These are phyloP conservation scores for Coecobrya sp. DNA, from an alignment of 2,888 invertebrate genomes.

Conservation along the genomic window DNA sequence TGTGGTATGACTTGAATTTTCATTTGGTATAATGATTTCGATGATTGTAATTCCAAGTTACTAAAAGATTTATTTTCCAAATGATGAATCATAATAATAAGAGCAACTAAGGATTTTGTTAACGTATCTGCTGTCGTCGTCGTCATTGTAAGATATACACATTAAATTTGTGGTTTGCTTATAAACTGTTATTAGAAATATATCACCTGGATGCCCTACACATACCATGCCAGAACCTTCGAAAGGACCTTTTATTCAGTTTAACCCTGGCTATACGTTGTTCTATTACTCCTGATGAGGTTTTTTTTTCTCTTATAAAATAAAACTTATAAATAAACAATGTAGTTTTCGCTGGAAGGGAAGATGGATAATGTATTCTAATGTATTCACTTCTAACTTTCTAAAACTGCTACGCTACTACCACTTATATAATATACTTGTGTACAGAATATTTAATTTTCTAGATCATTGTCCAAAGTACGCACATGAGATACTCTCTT, in stretches of 20 bases:
- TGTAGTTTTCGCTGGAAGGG: neutral
- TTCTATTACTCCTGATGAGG: neutral
- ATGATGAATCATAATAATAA: neutral
- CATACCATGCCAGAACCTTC: neutral
- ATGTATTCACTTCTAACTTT: neutral
- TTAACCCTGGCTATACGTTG: slow-evolving; percentile 42
- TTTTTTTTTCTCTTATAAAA: too few relatives aligned
- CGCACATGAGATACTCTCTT: neutral
- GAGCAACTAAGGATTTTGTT: neutral
- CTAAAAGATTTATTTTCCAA: too few relatives aligned
- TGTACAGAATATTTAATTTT: neutral
- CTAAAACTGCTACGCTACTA: neutral
- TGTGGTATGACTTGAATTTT: too few relatives aligned
- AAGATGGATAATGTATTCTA: slow-evolving; percentile 7
- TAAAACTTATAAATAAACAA: neutral
- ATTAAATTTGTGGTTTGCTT: neutral
- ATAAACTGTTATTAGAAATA: slow-evolving; percentile 25
- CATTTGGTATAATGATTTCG: too few relatives aligned
- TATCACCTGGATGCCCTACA: slow-evolving; percentile 39
- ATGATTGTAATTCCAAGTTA: too few relatives aligned
- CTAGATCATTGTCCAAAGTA: slow-evolving; percentile 19
- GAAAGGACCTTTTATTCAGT: slow-evolving; percentile 11
- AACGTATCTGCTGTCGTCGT: slow-evolving; percentile 2
- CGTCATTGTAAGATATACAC: neutral
- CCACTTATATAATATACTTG: neutral